Percentiles rank a stretch among this genome's conserved stretches.
phyloP scores from a whole-genome alignment of 1,140 invertebrate species.

The Ctenoplectra terminalis region DNA sequence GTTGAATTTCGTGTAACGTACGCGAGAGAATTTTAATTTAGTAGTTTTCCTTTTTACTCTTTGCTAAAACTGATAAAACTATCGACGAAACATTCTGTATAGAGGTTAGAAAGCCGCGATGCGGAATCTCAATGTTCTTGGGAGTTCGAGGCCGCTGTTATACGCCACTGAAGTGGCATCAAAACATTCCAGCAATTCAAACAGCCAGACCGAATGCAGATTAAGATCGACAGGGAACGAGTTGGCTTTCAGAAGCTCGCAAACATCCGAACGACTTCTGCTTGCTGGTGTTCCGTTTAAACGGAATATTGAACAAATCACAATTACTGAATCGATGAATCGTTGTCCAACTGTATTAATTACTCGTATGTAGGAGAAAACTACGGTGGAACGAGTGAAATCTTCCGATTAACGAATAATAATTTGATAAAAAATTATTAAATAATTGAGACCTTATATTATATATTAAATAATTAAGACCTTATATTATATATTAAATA shows the following conservation, averaged over 20 bases:
- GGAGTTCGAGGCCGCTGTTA: background rate
- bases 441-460: no score
- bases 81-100: background rate
- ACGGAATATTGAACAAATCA: background rate
- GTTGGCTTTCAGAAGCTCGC: slow-evolving; percentile 10
- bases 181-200: background rate
- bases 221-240: slow-evolving; percentile 1
- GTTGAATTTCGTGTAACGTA: no score
- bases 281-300: background rate
- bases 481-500: no score
- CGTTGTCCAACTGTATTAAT: background rate
- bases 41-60: no score
- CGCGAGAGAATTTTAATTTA: no score
- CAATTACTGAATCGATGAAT: background rate
- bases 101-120: background rate
- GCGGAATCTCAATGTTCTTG: background rate
- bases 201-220: slow-evolving; percentile 12
- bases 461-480: no score
- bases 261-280: background rate
- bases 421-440: no score
- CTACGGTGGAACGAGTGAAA: no score
- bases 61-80: no score
- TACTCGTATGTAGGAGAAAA: no score
- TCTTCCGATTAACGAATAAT: no score
- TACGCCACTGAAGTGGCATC: background rate